Conservation (phyloP, 2,888 invertebrate species). For the Amblyjoppa fuscipennis region DNA sequence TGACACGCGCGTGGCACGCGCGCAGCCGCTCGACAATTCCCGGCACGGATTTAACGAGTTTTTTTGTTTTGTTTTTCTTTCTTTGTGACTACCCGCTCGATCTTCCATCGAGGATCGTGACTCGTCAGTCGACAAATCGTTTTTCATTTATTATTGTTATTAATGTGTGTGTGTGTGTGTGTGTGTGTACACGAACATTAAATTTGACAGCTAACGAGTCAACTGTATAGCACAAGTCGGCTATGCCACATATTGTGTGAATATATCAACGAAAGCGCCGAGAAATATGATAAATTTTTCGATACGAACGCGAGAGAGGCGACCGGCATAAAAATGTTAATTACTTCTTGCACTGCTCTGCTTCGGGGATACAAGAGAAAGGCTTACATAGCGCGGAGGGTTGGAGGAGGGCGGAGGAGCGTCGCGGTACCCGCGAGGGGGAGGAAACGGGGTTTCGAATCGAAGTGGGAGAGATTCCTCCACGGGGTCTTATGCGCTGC, state of each 20-base stretch:
- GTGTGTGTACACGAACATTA: constrained; percentile 34
- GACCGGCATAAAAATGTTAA: constrained; percentile 70
- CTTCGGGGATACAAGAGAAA: constrained; percentile 40
- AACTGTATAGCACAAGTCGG: constrained; percentile 51
- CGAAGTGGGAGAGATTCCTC: constrained; percentile 67
- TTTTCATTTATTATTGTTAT: not conserved
- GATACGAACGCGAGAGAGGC: constrained; percentile 67
- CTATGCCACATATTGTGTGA: constrained; percentile 6
- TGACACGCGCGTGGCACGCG: constrained; percentile 12
- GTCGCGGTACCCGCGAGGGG: constrained; percentile 29
- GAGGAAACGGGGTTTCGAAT: constrained; percentile 41
- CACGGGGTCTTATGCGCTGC: constrained; percentile 59
- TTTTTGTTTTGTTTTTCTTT: not conserved
- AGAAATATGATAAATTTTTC: constrained; percentile 70
- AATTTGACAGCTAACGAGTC: constrained; percentile 58
- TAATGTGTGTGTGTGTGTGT: constrained; percentile 20
- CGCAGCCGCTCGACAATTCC: constrained; percentile 14
- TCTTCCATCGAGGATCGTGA: no score
- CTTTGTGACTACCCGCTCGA: no score
- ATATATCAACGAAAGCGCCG: constrained; percentile 53
- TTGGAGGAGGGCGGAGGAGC: constrained; percentile 46
- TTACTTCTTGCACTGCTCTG: constrained; percentile 67
- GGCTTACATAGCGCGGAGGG: constrained; percentile 31
- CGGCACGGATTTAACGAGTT: not conserved
- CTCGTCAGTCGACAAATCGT: not conserved